Percentiles rank a stretch among this genome's conserved stretches.
phyloP scores from a whole-genome alignment of 2,797 vertebrate species.

The Chaetophractus vellerosus region DNA sequence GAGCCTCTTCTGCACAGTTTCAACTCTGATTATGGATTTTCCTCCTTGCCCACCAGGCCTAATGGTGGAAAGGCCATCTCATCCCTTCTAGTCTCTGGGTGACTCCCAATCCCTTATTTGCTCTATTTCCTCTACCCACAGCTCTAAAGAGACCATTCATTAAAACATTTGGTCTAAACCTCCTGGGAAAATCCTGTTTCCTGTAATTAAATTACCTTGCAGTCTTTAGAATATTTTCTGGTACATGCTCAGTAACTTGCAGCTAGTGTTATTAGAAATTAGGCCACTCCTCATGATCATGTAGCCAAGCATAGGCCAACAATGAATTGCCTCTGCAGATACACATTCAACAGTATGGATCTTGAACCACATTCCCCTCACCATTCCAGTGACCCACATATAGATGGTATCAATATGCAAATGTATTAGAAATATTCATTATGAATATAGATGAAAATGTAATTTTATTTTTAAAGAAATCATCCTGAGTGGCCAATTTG shows the following conservation, averaged over 20 bases:
- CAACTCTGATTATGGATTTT: background rate
- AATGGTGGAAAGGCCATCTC: background rate
- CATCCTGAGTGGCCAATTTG: background rate
- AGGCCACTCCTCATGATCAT: background rate
- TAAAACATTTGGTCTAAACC: background rate
- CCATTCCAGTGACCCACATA: background rate
- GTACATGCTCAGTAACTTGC: background rate
- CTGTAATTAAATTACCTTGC: background rate
- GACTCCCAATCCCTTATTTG: background rate
- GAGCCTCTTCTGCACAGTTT: no score
- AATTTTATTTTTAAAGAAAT: background rate
- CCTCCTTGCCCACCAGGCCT: background rate
- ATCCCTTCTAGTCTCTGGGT: background rate
- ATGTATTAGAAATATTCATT: constrained; percentile 18
- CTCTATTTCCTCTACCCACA: background rate
- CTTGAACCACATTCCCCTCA: background rate
- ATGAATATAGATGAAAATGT: background rate
- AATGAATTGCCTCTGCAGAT: background rate
- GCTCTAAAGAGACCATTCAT: background rate
- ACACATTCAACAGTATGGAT: background rate
- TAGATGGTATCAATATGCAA: background rate
- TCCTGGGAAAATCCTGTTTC: background rate
- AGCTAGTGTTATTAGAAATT: background rate
- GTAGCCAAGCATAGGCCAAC: background rate
- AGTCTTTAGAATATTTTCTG: background rate